phyloP scores from a whole-genome alignment of 2,797 vertebrate genomes.

The Acrossocheilus fasciatus region DNA sequence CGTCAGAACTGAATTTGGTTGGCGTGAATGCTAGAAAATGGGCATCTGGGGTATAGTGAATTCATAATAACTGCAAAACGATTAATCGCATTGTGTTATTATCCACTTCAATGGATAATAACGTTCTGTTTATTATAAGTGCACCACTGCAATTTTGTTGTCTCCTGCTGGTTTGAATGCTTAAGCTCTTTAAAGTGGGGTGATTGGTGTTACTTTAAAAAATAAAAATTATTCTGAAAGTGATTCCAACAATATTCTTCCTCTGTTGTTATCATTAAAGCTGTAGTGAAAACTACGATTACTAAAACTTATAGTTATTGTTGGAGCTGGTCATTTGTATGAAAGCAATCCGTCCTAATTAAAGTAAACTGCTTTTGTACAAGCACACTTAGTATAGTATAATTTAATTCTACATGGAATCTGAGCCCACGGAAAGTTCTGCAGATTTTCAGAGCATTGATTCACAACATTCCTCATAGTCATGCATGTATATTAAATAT shows the following conservation, averaged over 20 bases:
- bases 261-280: no score
- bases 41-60: background rate
- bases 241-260: no score
- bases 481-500: background rate
- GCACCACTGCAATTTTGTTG: background rate
- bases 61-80: background rate
- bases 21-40: background rate
- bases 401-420: background rate
- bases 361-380: background rate
- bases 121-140: background rate
- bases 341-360: background rate
- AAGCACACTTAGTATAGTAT: no score
- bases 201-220: no score
- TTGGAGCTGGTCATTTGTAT: background rate
- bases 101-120: background rate
- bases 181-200: background rate
- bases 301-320: background rate
- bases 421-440: background rate
- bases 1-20: background rate
- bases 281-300: no score
- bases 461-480: background rate
- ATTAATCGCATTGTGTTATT: no score
- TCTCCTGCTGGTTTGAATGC: background rate
- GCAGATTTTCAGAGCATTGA: no score
- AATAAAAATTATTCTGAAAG: no score